Evolutionary conservation across 92 coral and sea anemone genomes (phyloP), one percentile per base, ranked within the genome.

Genomic region (Chrysogorgia sp.): DNA sequence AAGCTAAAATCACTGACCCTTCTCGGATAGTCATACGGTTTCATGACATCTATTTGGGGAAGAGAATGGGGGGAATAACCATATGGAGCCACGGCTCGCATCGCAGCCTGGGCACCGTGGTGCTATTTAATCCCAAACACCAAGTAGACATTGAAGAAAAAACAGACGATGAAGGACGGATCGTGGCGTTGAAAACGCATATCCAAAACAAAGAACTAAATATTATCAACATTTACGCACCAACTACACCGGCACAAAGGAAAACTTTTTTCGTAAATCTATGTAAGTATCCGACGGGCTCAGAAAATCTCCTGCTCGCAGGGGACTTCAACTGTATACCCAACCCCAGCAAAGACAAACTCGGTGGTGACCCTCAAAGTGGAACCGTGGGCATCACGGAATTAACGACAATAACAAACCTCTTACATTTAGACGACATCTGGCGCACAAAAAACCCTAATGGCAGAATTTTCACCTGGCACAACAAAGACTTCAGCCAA

Each of bases 281-380:
- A 0, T 84, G 45, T 8, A 53, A 63, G 0, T 52, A 5, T 45
- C 81, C 63, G 0, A 4, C 75, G 5, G 61, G 69, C 0, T 21
- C 41, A 0, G 82, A 29, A 2, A 58, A 43, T 0, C 0, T 74
- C 1, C 14, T 81, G 10, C 10, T 72, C 0, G 85, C 50, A 2
- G 86, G 89, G 0, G 78, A 81, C 58, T 85, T 85, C 31, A 85
- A 80, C 34, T 85, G 82, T 33, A 26, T 60, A 1, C 82, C 79
- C 5, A 82, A 85, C 21, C 43, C 43, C 43, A 43, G 22, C 0
- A 14, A 15, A 0, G 81, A 83, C 37, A 77, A 87, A 15, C 40
- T 58, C 10, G 90, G 90, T 15, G 84, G 85, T 0, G 31, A 55
- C 19, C 23, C 9, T 2, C 0, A 0, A 0, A 23, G 32, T 32